phyloP scores from a whole-genome alignment of 1,140 invertebrate genomes.

The Drosophila sechellia region DNA sequence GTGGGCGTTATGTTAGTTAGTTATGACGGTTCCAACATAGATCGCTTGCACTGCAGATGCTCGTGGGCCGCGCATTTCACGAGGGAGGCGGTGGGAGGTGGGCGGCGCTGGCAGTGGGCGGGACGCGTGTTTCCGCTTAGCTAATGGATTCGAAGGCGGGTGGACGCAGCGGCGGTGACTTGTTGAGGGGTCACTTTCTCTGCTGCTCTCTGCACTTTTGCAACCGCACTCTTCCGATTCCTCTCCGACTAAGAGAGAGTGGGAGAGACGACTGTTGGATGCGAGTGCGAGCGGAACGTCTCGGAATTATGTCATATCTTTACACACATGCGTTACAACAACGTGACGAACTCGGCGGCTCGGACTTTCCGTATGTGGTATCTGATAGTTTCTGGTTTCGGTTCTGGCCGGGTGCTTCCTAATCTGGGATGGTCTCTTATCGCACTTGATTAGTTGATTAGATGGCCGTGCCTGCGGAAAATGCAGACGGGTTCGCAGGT shows the following conservation, averaged over 20 bases:
- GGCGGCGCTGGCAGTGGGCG: conserved; percentile 18
- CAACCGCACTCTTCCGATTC: conserved; percentile 13
- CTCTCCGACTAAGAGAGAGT: conserved; percentile 18
- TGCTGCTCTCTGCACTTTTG: conserved; percentile 17
- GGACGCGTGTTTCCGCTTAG: conserved; percentile 46
- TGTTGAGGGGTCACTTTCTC: conserved; percentile 57
- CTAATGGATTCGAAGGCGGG: conserved; percentile 55
- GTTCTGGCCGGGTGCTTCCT: conserved; percentile 8
- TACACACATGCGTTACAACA: conserved; percentile 52
- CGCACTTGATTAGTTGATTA: conserved; percentile 60
- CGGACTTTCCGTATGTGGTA: background rate
- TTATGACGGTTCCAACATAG: background rate
- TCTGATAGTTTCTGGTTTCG: conserved; percentile 9
- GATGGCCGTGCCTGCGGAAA: conserved; percentile 30
- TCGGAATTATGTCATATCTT: conserved; percentile 82
- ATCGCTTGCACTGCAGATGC: too few species aligned
- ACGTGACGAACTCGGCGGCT: conserved; percentile 35
- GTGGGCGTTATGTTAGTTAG: background rate
- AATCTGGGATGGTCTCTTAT: conserved; percentile 45
- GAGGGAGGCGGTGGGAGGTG: conserved; percentile 19
- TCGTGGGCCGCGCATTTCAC: conserved; percentile 2
- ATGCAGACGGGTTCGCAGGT: conserved; percentile 4
- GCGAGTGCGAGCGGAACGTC: conserved; percentile 62
- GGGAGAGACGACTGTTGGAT: conserved; percentile 36
- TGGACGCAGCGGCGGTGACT: conserved; percentile 47